phyloP scores from a whole-genome alignment of 2,888 invertebrate species.

The Amphimallon solstitiale region DNA sequence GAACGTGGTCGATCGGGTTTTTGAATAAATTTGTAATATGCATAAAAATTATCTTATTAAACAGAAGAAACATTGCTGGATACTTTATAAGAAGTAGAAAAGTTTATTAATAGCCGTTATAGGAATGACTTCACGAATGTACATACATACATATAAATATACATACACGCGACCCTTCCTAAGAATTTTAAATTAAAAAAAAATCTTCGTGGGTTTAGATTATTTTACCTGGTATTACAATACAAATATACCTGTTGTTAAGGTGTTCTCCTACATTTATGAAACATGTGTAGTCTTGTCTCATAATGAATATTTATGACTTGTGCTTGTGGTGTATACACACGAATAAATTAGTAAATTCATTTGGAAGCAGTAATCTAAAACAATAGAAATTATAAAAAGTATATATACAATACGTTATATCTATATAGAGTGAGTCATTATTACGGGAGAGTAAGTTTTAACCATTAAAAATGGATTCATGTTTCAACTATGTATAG shows the following conservation, averaged over 20 bases:
- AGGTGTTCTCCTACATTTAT: conserved; percentile 1
- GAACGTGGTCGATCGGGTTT: conserved; percentile 8
- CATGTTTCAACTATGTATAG: no score
- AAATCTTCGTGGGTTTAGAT: conserved; percentile 10
- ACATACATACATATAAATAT: no score
- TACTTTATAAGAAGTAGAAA: conserved; percentile 23
- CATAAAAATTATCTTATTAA: conserved; percentile 32
- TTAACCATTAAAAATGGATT: no score
- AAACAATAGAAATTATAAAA: not conserved
- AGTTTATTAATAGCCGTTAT: conserved; percentile 18
- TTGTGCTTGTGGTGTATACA: not conserved
- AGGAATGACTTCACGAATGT: conserved; percentile 12
- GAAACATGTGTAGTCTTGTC: not conserved
- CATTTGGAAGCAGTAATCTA: not conserved
- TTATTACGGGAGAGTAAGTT: no score
- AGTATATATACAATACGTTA: no score
- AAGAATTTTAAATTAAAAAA: conserved; percentile 20
- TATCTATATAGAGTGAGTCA: no score
- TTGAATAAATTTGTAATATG: conserved; percentile 31
- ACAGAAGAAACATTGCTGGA: conserved; percentile 9
- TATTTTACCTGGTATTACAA: not conserved
- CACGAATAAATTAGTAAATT: not conserved
- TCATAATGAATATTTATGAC: conserved; percentile 4
- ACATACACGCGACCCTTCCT: conserved; percentile 21
- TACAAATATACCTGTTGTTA: not conserved